A percentile compares a stretch with the other conserved stretches of the same genome.
phyloP scores from a whole-genome alignment of 2,888 invertebrate species.

The Zelleria hepariella region DNA sequence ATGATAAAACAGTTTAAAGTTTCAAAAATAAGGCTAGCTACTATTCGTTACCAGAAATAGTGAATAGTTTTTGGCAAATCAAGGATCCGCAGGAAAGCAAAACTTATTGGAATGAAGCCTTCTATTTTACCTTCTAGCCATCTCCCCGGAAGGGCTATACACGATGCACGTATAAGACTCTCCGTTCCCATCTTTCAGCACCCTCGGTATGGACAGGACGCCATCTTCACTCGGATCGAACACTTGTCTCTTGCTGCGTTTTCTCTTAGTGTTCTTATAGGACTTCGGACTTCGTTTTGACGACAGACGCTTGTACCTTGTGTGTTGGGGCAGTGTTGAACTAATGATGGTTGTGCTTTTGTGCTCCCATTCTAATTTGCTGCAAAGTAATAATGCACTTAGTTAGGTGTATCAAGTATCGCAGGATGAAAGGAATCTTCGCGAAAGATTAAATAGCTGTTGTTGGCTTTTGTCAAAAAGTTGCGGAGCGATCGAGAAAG shows the following conservation, averaged over 20 bases:
- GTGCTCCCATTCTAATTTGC: constrained; percentile 64
- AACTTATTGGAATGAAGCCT: background rate
- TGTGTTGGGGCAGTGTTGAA: constrained; percentile 42
- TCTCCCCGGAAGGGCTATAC: constrained; percentile 80
- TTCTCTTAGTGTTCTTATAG: constrained; percentile 21
- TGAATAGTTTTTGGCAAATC: background rate
- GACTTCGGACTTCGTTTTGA: background rate
- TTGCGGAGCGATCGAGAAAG: too few relatives aligned
- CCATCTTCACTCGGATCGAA: constrained; percentile 63
- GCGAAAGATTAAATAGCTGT: too few relatives aligned
- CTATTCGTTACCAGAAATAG: background rate
- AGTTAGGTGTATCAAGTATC: too few relatives aligned
- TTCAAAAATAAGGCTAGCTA: too few relatives aligned
- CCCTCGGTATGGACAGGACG: constrained; percentile 71
- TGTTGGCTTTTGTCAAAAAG: too few relatives aligned
- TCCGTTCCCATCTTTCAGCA: constrained; percentile 77
- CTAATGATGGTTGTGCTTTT: constrained; percentile 53
- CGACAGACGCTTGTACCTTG: constrained; percentile 42
- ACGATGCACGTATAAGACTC: constrained; percentile 88
- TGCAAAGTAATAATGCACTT: too few relatives aligned
- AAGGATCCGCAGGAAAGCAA: too few relatives aligned
- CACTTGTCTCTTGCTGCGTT: constrained; percentile 40
- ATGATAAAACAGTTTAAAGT: too few relatives aligned
- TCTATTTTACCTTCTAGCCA: constrained; percentile 72
- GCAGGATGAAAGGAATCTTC: too few relatives aligned